Percentiles rank a stretch among this genome's conserved stretches.
Conservation (phyloP, 2,113 vertebrate genomes). For the Mobula hypostoma region DNA sequence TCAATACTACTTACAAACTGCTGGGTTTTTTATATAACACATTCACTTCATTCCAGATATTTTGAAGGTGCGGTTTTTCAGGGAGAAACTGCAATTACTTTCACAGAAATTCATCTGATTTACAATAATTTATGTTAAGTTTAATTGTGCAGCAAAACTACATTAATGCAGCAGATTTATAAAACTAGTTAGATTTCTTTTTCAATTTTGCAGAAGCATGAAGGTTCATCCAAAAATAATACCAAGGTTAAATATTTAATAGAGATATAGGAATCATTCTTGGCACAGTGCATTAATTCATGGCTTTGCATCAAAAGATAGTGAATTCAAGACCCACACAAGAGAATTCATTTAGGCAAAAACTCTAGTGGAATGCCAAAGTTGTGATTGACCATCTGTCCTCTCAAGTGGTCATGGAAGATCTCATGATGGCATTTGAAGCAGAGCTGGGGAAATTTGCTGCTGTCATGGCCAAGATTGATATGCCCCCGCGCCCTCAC, state of each 20-base stretch:
- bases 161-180: background rate
- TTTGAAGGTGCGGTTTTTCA: background rate
- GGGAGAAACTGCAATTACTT: background rate
- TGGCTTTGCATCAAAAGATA: background rate
- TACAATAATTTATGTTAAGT: background rate
- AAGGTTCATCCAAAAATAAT: background rate
- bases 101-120: background rate
- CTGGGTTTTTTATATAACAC: background rate
- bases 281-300: background rate
- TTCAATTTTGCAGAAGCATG: background rate
- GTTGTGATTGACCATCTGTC: too few relatives aligned
- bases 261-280: background rate
- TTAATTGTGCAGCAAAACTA: background rate
- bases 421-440: background rate
- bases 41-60: background rate
- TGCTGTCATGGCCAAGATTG: background rate
- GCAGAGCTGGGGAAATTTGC: background rate
- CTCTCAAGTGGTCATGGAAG: too few relatives aligned
- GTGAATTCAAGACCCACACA: background rate
- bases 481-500: too few relatives aligned
- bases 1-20: background rate
- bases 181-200: background rate
- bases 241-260: background rate
- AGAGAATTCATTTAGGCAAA: background rate
- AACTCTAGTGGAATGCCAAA: background rate